phyloP scores from a whole-genome alignment of 2,888 invertebrate genomes.

The Clusia tigrina region DNA sequence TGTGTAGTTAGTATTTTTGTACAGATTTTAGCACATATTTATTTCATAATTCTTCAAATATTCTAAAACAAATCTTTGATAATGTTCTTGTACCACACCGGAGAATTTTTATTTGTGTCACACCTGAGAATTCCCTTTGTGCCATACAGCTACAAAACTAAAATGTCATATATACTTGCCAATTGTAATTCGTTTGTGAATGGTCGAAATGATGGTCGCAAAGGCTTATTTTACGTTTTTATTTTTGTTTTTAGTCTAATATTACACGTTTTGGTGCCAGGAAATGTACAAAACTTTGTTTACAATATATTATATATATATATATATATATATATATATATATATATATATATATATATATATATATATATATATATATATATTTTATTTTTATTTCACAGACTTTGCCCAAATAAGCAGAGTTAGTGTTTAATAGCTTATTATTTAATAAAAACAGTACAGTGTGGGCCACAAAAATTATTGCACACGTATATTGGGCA shows the following conservation, averaged over 20 bases:
- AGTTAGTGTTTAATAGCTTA: too few species aligned
- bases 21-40: too few species aligned
- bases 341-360: slow-evolving; percentile 26
- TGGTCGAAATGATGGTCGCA: neutral
- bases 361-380: too few species aligned
- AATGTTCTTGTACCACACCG: neutral
- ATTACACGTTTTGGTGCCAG: slow-evolving; percentile 53
- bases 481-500: neutral
- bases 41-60: too few species aligned
- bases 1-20: neutral
- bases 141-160: slow-evolving; percentile 44
- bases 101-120: slow-evolving; percentile 18
- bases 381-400: too few species aligned
- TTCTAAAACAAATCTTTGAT: neutral
- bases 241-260: too few species aligned
- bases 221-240: slow-evolving; percentile 1
- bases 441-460: slow-evolving; percentile 31
- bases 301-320: slow-evolving; percentile 10
- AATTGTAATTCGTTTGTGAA: neutral
- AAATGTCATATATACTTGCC: slow-evolving; percentile 18
- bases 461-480: slow-evolving; percentile 15
- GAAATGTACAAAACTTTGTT: slow-evolving; percentile 54
- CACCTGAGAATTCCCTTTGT: slow-evolving; percentile 50
- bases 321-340: slow-evolving; percentile 9
- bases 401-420: too few species aligned